Percentiles rank a stretch among this genome's conserved stretches.
phyloP scores from a whole-genome alignment of 2,888 invertebrate genomes.

The Cephus spinipes region DNA sequence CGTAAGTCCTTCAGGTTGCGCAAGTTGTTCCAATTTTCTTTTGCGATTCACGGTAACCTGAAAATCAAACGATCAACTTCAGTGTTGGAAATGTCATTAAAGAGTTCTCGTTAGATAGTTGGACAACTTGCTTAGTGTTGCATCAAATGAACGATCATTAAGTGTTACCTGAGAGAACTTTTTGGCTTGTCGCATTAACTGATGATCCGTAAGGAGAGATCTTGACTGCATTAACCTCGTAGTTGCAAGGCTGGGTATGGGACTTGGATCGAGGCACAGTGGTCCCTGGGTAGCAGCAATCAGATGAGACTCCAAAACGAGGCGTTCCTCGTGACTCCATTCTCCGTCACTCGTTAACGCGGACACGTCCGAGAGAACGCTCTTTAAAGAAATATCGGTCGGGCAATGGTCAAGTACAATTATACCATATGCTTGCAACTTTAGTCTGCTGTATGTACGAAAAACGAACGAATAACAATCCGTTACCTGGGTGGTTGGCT shows the following conservation, averaged over 20 bases:
- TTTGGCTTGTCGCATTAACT: slow-evolving; percentile 80
- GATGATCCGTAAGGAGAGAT: slow-evolving; percentile 79
- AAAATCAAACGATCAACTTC: slow-evolving; percentile 27
- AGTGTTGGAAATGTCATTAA: not conserved
- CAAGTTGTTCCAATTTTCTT: slow-evolving; percentile 86
- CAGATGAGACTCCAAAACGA: slow-evolving; percentile 85
- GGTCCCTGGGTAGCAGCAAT: slow-evolving; percentile 88
- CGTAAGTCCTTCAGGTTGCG: slow-evolving; percentile 83
- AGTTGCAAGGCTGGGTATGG: slow-evolving; percentile 81
- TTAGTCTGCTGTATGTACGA: not conserved
- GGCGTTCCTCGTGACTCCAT: slow-evolving; percentile 82
- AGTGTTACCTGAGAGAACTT: slow-evolving; percentile 79
- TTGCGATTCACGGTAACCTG: slow-evolving; percentile 86
- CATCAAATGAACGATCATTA: too few relatives aligned
- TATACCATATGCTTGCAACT: not conserved
- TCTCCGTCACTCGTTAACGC: slow-evolving; percentile 63
- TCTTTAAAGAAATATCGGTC: slow-evolving; percentile 34
- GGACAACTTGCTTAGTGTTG: too few relatives aligned
- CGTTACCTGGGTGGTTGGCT: slow-evolving; percentile 86
- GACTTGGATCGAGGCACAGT: slow-evolving; percentile 90
- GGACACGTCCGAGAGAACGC: slow-evolving; percentile 64
- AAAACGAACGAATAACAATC: slow-evolving; percentile 1
- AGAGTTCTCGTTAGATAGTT: too few relatives aligned
- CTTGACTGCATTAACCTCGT: slow-evolving; percentile 82
- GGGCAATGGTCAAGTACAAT: not conserved